A percentile compares a stretch with the other conserved stretches of the same genome.
These are phyloP conservation scores for Holacanthus passer DNA, from an alignment of 2,113 vertebrate genomes.

Conservation along the genomic window DNA sequence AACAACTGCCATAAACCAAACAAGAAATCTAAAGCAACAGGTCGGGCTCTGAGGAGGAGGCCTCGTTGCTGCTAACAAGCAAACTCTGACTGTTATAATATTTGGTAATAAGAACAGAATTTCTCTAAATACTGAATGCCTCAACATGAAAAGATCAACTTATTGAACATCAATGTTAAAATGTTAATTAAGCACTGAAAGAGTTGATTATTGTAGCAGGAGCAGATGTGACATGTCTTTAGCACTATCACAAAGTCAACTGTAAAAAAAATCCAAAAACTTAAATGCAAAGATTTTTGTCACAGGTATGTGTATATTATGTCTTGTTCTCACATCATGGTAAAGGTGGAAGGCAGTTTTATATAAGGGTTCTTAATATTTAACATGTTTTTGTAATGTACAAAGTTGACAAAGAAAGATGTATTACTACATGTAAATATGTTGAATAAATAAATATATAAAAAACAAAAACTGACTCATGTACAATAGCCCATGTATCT, in stretches of 20 bases:
- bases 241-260: conserved; percentile 7
- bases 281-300: conserved; percentile 18
- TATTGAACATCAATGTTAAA: conserved; percentile 19
- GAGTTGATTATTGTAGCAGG: neutral
- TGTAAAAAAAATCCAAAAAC: neutral
- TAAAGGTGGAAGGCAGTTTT: conserved; percentile 21
- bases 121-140: conserved; percentile 4
- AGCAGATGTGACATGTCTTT: neutral
- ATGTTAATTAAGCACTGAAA: conserved; percentile 59
- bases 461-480: neutral
- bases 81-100: conserved; percentile 5
- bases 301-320: neutral
- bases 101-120: conserved; percentile 10
- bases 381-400: conserved; percentile 21
- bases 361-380: conserved; percentile 29
- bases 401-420: neutral
- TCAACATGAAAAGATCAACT: conserved; percentile 31
- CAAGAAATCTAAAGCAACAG: conserved; percentile 83
- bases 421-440: conserved; percentile 40
- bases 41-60: conserved; percentile 87
- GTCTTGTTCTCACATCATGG: conserved; percentile 15
- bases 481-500: neutral
- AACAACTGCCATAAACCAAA: conserved; percentile 80
- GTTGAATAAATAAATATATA: conserved; percentile 57
- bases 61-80: conserved; percentile 85